Evolutionary conservation across 2,797 vertebrate species (phyloP).

Genomic region (Merluccius polli): DNA sequence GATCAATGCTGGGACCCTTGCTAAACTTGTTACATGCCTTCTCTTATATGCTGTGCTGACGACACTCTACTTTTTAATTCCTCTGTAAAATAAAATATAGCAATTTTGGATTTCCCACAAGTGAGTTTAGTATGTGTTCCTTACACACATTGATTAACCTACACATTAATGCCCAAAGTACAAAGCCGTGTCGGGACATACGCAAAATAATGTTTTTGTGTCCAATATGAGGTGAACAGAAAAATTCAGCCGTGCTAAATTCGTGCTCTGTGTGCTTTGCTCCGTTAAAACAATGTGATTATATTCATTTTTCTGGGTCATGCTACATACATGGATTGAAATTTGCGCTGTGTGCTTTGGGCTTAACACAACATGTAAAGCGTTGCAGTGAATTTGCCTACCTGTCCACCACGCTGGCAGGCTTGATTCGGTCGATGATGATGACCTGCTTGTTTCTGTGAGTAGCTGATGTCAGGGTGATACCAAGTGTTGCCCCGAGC

Average conservation of each 20-base stretch:
- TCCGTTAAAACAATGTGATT: too few species aligned
- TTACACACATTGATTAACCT: not conserved
- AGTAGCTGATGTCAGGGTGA: conserved; percentile 79
- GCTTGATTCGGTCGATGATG: conserved; percentile 90
- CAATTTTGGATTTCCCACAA: not conserved
- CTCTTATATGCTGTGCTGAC: not conserved
- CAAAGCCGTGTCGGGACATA: not conserved
- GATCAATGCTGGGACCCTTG: not conserved
- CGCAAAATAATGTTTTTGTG: not conserved
- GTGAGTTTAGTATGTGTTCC: not conserved
- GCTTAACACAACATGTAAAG: too few species aligned
- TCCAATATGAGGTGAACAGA: not conserved
- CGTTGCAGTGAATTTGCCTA: conserved; percentile 45
- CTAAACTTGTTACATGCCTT: not conserved
- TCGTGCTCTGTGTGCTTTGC: too few species aligned
- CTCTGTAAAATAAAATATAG: not conserved
- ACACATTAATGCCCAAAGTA: not conserved
- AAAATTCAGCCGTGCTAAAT: not conserved
- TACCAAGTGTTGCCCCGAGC: conserved; percentile 85
- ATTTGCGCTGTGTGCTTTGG: too few species aligned
- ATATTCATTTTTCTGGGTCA: too few species aligned
- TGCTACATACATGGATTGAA: too few species aligned
- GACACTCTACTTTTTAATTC: not conserved
- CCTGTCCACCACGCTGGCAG: conserved; percentile 96
- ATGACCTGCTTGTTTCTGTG: conserved; percentile 91